Evolutionary conservation across 1,140 invertebrate genomes (phyloP).

Genomic region (Euura saliciscinereae): DNA sequence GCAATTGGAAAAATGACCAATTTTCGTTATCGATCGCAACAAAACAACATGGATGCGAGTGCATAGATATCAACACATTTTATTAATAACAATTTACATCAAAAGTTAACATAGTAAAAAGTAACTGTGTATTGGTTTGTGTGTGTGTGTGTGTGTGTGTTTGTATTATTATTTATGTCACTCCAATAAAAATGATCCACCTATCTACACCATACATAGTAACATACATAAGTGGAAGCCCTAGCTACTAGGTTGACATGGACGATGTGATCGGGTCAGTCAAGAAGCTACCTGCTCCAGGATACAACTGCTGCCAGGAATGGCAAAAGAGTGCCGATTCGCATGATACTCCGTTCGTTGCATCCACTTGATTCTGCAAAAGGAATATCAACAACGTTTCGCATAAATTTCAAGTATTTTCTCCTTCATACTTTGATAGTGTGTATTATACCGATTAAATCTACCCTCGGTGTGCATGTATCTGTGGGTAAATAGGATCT

Average conservation of each 20-base stretch:
- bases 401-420: too few species aligned
- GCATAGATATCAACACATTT: conserved; percentile 23
- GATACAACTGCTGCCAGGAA: conserved; percentile 24
- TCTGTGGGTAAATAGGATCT: too few species aligned
- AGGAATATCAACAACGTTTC: background rate
- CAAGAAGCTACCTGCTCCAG: conserved; percentile 32
- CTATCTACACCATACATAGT: conserved; percentile 59
- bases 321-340: conserved; percentile 27
- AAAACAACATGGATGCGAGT: background rate
- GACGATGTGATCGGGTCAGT: conserved; percentile 54
- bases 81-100: conserved; percentile 55
- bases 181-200: conserved; percentile 51
- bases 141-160: background rate
- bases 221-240: conserved; percentile 61
- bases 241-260: conserved; percentile 61
- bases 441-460: too few species aligned
- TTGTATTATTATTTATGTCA: conserved; percentile 10
- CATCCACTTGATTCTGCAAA: conserved; percentile 37
- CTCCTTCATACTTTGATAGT: too few species aligned
- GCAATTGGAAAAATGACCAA: too few species aligned
- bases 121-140: conserved; percentile 41
- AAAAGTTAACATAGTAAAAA: conserved; percentile 56
- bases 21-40: too few species aligned
- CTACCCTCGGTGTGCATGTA: too few species aligned
- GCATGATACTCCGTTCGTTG: conserved; percentile 16